phyloP scores from a whole-genome alignment of 2,797 vertebrate species.

The Sphaeramia orbicularis region DNA sequence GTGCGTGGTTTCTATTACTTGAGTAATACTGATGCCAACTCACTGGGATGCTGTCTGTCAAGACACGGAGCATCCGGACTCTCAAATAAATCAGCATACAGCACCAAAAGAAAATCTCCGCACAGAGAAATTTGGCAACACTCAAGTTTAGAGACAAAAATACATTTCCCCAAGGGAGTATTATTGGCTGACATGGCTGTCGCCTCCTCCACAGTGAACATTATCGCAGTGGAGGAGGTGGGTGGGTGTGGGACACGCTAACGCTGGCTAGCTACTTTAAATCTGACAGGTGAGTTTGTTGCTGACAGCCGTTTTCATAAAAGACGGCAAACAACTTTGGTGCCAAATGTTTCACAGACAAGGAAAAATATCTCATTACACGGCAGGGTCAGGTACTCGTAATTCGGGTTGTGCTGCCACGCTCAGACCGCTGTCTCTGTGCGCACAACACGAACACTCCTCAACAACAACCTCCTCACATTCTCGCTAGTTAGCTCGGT shows the following conservation, averaged over 20 bases:
- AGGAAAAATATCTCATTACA: fast-evolving
- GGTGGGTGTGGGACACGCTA: constrained; percentile 62
- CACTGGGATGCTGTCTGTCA: constrained; percentile 3
- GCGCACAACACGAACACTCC: constrained; percentile 26
- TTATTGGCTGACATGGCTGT: constrained; percentile 11
- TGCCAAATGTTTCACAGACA: too few relatives aligned
- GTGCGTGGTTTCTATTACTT: neutral
- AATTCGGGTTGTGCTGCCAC: neutral
- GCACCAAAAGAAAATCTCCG: neutral
- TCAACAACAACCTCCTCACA: constrained; percentile 66
- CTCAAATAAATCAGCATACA: neutral
- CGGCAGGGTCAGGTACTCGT: neutral
- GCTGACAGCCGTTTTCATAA: neutral
- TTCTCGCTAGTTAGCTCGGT: constrained; percentile 56
- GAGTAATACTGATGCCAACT: neutral
- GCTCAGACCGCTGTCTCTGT: constrained; percentile 28
- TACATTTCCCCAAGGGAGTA: neutral
- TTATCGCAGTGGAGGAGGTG: constrained; percentile 16
- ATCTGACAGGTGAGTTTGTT: constrained; percentile 76
- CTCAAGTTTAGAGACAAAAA: neutral
- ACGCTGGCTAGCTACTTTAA: constrained; percentile 49
- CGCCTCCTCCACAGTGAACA: neutral
- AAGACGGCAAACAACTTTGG: neutral
- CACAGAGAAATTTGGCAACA: neutral
- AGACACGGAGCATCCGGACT: constrained; percentile 1